Base-by-base conservation (phyloP, 2,888 invertebrate genomes). In the Eugnorisma glareosa region DNA sequence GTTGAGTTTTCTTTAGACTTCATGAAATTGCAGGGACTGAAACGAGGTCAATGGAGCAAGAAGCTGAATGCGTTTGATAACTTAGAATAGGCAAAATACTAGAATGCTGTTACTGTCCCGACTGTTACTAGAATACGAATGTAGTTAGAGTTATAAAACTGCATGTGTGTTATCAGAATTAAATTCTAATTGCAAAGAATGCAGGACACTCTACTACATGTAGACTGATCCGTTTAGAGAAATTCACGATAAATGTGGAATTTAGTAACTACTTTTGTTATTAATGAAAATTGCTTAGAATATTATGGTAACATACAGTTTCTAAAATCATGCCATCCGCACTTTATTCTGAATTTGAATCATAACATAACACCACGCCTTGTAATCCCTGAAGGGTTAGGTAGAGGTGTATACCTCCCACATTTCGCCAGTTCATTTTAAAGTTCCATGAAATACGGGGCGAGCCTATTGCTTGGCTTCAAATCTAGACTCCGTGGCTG, bases 21-120 rank as follows among this genome's bases (percentile, higher is more conserved):
- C 45, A 69, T 75, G 76, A 75, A 83, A 75, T 73, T 67, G 78
- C 68, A 79, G 84, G 82, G 85, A 87, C 86, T 75, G 81, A 88
- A 92, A 88, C 89, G 93, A 93, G 94, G 95, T 94, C 94, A 96
- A 93, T 95, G 91, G 95, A 93, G 91, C 94, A 92, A 93, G 94
- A 94, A 93, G 93, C 94, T 94, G 94, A 94, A 93, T 93, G 91
- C 90, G 93, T 93, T 94, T 93, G 91, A 91, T 87, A 90, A 90
- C 90, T 88, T 86, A 86, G 90, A 91, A 82, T 86, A 87, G 77
- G 86, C 84, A 79, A 87, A 83, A 84, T 70, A 86, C 84, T 81
- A 83, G 73, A 80, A 84, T 83, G 63, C 71, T 75, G 43, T 71
- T 73, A 66, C 45, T 72, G 72, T 79, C 63, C 74, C 67, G 71